Evolutionary conservation across 2,888 invertebrate genomes (phyloP), one percentile per base, ranked within the genome.

Genomic region (Trisateles emortualis): DNA sequence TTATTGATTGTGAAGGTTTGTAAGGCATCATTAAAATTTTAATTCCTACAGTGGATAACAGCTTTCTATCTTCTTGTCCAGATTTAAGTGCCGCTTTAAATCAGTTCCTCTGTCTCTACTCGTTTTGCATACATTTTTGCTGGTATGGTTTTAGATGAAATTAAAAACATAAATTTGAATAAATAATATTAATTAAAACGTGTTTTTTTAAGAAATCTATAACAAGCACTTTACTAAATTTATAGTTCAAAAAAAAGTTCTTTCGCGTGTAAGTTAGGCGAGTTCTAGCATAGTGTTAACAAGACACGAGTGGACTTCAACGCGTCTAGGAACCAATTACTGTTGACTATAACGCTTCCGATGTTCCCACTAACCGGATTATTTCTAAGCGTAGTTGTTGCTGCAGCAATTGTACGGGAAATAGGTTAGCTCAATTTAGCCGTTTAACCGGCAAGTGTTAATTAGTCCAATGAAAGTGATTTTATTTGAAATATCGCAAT

Each of bases 281-380:
- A 17, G 51, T 53, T 51, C 65, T 43, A 35, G 19, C 10, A 53
- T 52, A 49, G 56, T 64, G 55, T 42, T 53, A 47, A 47, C 60
- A 52, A 50, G 49, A 53, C 55, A 51, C 46, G 51, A 45, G 17
- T 24, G 26, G 17, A 26, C 8, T 46, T n/a, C 24, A 35, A 59
- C 67, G 49, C 57, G 56, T 70, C 54, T 43, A 38, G 35, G 19
- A 41, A 53, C 63, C 68, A 68, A 68, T 68, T 70, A 68, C 54
- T 35, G 59, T 44, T 48, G 52, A 50, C 67, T 52, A 26, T 54
- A 53, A 56, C 71, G 48, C 39, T 29, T 49, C 24, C 57, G 40
- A 69, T 66, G 63, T 68, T 52, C 54, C 13, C 16, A 54, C 48
- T 71, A 70, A 59, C 48, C 52, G 54, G 54, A 67, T 59, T 63